Percentiles rank a stretch among this genome's conserved stretches.
phyloP scores from a whole-genome alignment of 2,797 vertebrate species.

The Notamacropus eugenii region DNA sequence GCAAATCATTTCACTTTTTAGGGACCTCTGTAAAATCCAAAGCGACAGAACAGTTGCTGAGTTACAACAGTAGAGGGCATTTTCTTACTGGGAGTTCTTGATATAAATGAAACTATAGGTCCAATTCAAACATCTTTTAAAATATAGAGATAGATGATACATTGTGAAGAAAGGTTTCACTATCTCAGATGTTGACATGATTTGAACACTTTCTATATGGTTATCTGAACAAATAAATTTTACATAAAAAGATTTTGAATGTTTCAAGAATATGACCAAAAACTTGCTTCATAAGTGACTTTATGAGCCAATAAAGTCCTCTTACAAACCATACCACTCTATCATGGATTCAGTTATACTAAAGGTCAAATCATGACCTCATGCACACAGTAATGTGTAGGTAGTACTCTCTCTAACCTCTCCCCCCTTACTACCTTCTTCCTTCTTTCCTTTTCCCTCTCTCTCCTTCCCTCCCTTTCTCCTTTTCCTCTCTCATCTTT shows the following conservation, averaged over 20 bases:
- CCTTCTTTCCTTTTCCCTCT: neutral
- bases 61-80: neutral
- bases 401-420: neutral
- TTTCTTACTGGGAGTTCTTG: neutral
- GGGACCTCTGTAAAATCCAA: neutral
- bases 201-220: constrained; percentile 56
- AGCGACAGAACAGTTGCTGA: neutral
- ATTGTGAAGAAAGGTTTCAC: constrained; percentile 31
- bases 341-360: constrained; percentile 10
- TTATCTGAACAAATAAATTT: constrained; percentile 50
- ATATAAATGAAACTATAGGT: neutral
- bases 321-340: neutral
- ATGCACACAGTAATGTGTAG: neutral
- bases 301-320: constrained; percentile 32
- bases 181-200: constrained; percentile 33
- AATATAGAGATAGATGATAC: neutral
- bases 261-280: neutral
- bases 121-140: neutral
- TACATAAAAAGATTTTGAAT: constrained; percentile 56
- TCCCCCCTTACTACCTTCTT: too few relatives aligned
- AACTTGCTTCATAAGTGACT: neutral
- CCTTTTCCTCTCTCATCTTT: neutral
- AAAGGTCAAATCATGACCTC: constrained; percentile 26
- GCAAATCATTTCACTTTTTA: neutral
- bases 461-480: neutral